phyloP scores from a whole-genome alignment of 2,797 vertebrate species.

The Esox lucius region DNA sequence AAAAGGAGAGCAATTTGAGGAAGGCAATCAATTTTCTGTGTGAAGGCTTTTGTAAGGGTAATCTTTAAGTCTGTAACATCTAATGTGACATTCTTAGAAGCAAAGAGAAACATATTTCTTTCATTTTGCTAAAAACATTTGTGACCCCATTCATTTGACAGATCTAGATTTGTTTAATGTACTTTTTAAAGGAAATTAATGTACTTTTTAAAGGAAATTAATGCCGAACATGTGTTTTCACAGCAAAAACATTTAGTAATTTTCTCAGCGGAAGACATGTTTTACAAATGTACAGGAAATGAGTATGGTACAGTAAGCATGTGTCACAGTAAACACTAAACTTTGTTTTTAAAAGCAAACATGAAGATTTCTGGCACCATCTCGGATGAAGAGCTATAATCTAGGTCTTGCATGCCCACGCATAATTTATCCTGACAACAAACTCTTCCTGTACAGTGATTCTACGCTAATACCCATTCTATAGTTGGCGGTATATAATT shows the following conservation, averaged over 20 bases:
- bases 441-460: not conserved
- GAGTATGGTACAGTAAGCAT: not conserved
- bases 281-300: not conserved
- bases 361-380: not conserved
- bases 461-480: not conserved
- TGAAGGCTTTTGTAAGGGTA: conserved; percentile 35
- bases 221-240: not conserved
- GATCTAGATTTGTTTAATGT: conserved; percentile 2
- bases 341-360: not conserved
- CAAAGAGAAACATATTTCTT: not conserved
- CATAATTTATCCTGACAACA: not conserved
- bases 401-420: not conserved
- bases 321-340: not conserved
- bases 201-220: conserved; percentile 4
- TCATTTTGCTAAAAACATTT: conserved; percentile 7
- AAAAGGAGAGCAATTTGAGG: conserved; percentile 38
- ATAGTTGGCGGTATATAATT: conserved; percentile 8
- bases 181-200: conserved; percentile 8
- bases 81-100: conserved; percentile 24
- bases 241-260: not conserved
- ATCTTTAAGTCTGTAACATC: conserved; percentile 28
- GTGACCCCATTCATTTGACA: conserved; percentile 15
- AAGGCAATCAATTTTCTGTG: conserved; percentile 36
- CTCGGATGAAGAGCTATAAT: not conserved
- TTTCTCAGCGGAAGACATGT: not conserved